Conservation (phyloP, 1,140 invertebrate species). For the Drosophila serrata region DNA sequence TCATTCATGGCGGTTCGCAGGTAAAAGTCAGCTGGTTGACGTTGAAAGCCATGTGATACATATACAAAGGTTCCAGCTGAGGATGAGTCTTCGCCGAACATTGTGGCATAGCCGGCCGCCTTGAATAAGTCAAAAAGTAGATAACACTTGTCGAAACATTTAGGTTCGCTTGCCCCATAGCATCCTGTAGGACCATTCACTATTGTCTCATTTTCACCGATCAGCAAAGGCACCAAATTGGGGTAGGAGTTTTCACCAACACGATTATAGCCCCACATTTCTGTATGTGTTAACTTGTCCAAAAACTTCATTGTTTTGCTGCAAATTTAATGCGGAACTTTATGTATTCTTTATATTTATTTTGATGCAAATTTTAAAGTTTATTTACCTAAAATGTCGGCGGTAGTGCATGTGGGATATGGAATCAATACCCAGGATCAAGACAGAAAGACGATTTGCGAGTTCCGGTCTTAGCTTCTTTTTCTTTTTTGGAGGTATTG, state of each 20-base stretch:
- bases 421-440: conserved; percentile 38
- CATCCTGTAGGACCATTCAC: conserved; percentile 5
- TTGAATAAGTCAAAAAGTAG: conserved; percentile 21
- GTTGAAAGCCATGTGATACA: background rate
- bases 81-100: conserved; percentile 26
- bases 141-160: conserved; percentile 8
- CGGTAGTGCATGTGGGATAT: conserved; percentile 36
- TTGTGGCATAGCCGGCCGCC: conserved; percentile 17
- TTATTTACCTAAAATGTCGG: conserved; percentile 19
- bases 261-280: conserved; percentile 47
- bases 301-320: conserved; percentile 12
- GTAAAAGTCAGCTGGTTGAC: conserved; percentile 19
- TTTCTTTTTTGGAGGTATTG: background rate
- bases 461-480: background rate
- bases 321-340: background rate
- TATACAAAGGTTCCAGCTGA: conserved; percentile 14
- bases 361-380: background rate
- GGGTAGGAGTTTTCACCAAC: conserved; percentile 27
- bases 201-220: background rate
- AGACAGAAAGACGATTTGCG: conserved; percentile 1
- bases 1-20: conserved; percentile 14
- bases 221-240: conserved; percentile 19
- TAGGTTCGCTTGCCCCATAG: background rate
- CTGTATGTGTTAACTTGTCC: conserved; percentile 7
- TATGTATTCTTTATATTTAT: background rate